Conservation (phyloP, 2,797 vertebrate genomes). For the Simalia tracyae region DNA sequence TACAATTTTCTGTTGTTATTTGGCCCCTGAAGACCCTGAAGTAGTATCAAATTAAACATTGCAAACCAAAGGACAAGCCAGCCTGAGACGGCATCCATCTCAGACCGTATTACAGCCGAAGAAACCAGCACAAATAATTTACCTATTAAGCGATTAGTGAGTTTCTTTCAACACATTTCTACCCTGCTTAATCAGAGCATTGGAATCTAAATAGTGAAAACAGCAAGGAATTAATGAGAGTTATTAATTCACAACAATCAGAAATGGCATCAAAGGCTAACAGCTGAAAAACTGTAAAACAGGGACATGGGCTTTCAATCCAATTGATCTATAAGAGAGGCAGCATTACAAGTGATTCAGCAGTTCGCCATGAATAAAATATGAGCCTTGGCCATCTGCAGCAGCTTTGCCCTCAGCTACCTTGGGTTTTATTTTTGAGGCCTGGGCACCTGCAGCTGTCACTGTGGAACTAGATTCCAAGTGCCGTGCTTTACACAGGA, state of each 20-base stretch:
- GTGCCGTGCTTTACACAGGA: rapidly evolving
- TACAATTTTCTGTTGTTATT: neutral
- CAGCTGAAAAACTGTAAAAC: rapidly evolving
- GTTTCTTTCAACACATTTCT: neutral
- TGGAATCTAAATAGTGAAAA: neutral
- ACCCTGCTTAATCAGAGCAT: neutral
- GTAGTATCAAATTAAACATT: neutral
- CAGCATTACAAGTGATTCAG: neutral
- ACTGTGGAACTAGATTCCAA: neutral
- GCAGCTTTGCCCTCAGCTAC: neutral
- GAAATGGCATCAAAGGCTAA: neutral
- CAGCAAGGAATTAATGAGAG: neutral
- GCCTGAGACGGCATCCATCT: neutral
- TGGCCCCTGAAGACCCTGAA: neutral
- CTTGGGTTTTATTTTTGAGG: neutral
- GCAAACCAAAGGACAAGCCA: neutral
- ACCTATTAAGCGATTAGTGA: neutral
- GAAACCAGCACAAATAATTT: neutral
- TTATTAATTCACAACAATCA: neutral
- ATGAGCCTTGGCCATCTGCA: rapidly evolving
- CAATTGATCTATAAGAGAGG: rapidly evolving
- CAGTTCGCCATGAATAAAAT: neutral
- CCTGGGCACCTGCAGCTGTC: neutral
- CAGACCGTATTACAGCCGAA: neutral
- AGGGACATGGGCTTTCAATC: conserved; percentile 13